Evolutionary conservation across 1,140 invertebrate genomes (phyloP).

Genomic region (Eumeta japonica): DNA sequence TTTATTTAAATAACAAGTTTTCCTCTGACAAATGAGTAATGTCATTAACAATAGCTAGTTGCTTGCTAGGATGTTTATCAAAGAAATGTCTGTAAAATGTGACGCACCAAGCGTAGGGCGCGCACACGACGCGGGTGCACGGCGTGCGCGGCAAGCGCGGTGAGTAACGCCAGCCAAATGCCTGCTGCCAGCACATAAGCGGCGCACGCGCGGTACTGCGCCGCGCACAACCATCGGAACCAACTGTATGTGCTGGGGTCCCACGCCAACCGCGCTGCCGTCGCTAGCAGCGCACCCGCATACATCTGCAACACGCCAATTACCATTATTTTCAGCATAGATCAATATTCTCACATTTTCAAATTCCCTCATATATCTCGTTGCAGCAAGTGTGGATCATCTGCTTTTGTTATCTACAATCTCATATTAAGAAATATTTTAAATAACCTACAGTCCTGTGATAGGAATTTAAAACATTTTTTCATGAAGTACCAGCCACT

Average conservation of each 20-base stretch:
- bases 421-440: too few species aligned
- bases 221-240: slow-evolving; percentile 45
- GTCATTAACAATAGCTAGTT: too few species aligned
- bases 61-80: too few species aligned
- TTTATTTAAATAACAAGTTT: slow-evolving; percentile 1
- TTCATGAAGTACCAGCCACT: too few species aligned
- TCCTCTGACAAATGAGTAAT: not conserved
- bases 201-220: slow-evolving; percentile 43
- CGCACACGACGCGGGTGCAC: slow-evolving; percentile 9
- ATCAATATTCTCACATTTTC: too few species aligned
- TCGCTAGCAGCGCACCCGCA: slow-evolving; percentile 46
- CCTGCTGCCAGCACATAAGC: slow-evolving; percentile 41
- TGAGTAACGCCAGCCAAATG: slow-evolving; percentile 42
- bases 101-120: slow-evolving; percentile 16
- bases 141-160: slow-evolving; percentile 32
- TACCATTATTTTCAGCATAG: too few species aligned
- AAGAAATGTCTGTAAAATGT: too few species aligned
- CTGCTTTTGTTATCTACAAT: too few species aligned
- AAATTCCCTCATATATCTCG: too few species aligned
- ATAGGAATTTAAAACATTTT: too few species aligned
- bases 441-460: too few species aligned
- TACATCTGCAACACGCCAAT: slow-evolving; percentile 38
- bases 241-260: slow-evolving; percentile 50
- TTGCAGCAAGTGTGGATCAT: too few species aligned
- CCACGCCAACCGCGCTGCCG: slow-evolving; percentile 48